phyloP scores from a whole-genome alignment of 2,888 invertebrate species.

The Torymus tubicola region DNA sequence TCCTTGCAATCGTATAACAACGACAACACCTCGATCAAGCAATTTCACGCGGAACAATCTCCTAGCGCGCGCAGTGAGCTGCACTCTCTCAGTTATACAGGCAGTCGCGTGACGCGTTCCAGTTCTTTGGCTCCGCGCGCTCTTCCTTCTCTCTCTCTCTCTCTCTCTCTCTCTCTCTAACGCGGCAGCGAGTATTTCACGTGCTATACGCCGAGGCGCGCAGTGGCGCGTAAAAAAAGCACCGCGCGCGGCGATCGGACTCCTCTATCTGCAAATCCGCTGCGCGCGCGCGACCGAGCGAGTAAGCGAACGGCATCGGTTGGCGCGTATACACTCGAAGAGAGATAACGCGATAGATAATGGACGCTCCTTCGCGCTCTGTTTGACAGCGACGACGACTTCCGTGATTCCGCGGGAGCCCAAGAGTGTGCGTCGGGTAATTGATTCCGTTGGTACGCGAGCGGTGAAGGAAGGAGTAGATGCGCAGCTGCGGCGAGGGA shows the following conservation, averaged over 20 bases:
- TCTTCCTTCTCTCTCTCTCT: neutral
- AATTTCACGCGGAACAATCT: constrained; percentile 6
- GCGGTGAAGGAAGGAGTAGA: too few species aligned
- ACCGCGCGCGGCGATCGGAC: constrained; percentile 3
- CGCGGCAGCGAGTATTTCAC: neutral
- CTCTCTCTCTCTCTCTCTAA: neutral
- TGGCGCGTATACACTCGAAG: neutral
- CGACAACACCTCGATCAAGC: neutral
- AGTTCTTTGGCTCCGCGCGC: constrained; percentile 5
- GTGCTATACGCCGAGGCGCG: constrained; percentile 21
- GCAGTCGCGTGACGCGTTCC: constrained; percentile 33
- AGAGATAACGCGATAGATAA: constrained; percentile 8
- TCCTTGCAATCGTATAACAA: too few species aligned
- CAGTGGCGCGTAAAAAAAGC: constrained; percentile 45
- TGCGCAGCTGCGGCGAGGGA: too few species aligned
- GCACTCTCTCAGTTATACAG: neutral
- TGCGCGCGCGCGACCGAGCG: too few species aligned
- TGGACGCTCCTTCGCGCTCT: constrained; percentile 4
- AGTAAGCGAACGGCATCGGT: too few species aligned
- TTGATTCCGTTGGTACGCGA: too few species aligned
- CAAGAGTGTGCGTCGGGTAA: too few species aligned
- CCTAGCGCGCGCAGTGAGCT: too few species aligned
- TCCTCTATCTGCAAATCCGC: neutral
- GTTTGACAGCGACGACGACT: neutral
- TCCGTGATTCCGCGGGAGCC: too few species aligned